Percentiles rank a stretch among this genome's conserved stretches.
phyloP scores from a whole-genome alignment of 2,113 vertebrate species.

The Cranoglanis bouderius region DNA sequence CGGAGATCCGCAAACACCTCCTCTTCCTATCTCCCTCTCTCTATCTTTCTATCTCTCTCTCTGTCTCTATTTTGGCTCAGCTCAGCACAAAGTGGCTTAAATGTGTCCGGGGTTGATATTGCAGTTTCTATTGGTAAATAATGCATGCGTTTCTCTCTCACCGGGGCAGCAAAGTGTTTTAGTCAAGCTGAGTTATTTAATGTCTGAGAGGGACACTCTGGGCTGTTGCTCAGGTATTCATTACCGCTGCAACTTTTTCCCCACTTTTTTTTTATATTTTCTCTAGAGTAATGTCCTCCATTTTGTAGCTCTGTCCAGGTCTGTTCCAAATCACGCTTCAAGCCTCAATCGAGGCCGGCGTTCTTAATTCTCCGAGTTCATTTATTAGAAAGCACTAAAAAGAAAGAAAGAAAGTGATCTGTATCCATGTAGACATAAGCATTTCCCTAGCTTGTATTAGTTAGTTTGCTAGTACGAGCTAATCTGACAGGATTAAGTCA shows the following conservation, averaged over 20 bases:
- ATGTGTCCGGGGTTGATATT: slow-evolving; percentile 43
- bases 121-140: slow-evolving; percentile 56
- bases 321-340: not conserved
- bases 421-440: not conserved
- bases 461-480: not conserved
- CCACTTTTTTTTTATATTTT: not conserved
- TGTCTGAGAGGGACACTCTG: slow-evolving; percentile 41
- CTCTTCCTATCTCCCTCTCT: not conserved
- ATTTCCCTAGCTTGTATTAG: not conserved
- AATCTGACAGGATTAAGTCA: not conserved
- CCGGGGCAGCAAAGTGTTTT: slow-evolving; percentile 23
- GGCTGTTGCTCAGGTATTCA: slow-evolving; percentile 34
- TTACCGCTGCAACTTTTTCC: slow-evolving; percentile 25
- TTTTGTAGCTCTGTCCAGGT: not conserved
- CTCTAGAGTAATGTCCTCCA: slow-evolving; percentile 32
- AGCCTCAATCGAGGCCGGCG: not conserved
- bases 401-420: not conserved
- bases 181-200: slow-evolving; percentile 56
- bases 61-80: not conserved
- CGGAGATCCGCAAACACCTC: not conserved
- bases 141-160: slow-evolving; percentile 51
- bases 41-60: not conserved
- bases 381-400: not conserved
- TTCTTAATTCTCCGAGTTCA: not conserved
- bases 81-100: slow-evolving; percentile 24